Base-by-base conservation (phyloP, 2,888 invertebrate genomes). In the Drosophila robusta region DNA sequence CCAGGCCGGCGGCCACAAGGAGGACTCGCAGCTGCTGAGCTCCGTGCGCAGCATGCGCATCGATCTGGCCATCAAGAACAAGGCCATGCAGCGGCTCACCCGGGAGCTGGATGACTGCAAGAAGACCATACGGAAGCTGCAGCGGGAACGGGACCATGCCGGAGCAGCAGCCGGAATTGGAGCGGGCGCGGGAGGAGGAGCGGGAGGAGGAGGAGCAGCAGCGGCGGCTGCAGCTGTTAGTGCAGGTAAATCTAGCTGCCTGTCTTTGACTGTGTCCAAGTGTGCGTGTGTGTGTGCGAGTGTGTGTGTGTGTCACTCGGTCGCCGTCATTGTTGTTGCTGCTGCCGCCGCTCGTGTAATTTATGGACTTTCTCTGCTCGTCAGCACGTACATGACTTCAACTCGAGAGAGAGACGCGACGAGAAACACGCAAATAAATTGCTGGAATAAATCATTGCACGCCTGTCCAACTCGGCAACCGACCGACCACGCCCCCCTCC, bases 1-100 rank as follows among this genome's bases (percentile, higher is more conserved):
- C 9, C 54, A 34, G 34, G 9, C 61, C 8, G 26, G 42, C 2
- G 49, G 26, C 7, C 63, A 45, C 14, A 96, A 95, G 90, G 96
- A 96, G 82, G 96, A 96, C 77, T 94, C 95, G 34, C 96, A 97
- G 92, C 93, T 97, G 47, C 91, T 96, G 24, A 96, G 96, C 0
- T 96, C 96, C 0, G 96, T 97, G 80, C 94, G 96, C 68, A 96
- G 96, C 3, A 92, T 97, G 87, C 95, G 96, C 89, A 92, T 95
- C 0, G 97, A 97, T 87, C 90, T 96, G 52, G 94, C 95, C 4
- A 94, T 94, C 34, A 96, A 96, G 90, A 96, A 96, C 83, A 95
- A 96, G 78, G 94, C 94, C 2, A 93, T 96, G 68, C 93, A 94
- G 36, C 95, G 95, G 73, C 93, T 96, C 49, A 95, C 95, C 39